phyloP scores from a whole-genome alignment of 2,113 vertebrate genomes.

The Tauraco erythrolophus region DNA sequence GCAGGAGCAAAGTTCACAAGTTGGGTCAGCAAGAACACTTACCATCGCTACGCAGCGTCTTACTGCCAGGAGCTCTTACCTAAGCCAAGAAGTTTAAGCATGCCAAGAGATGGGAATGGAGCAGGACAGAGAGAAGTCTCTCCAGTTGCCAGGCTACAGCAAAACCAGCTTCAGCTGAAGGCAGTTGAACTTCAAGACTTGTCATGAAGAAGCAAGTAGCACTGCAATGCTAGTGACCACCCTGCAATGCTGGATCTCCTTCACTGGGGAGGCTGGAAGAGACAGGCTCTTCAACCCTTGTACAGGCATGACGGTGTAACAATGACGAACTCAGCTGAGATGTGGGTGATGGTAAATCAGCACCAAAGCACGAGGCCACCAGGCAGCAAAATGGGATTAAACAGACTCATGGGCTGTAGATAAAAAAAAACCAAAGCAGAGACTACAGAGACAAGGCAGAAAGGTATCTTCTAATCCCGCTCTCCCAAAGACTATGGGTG shows the following conservation, averaged over 20 bases:
- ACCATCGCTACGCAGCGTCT: accelerated
- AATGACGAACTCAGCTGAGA: background rate
- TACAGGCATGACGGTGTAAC: background rate
- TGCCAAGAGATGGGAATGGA: background rate
- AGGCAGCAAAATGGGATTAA: background rate
- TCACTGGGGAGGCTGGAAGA: background rate
- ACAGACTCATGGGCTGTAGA: background rate
- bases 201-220: background rate
- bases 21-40: background rate
- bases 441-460: background rate
- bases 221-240: background rate
- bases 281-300: background rate
- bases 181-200: background rate
- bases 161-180: background rate
- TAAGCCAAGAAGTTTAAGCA: background rate
- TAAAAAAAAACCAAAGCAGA: too few relatives aligned
- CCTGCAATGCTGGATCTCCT: background rate
- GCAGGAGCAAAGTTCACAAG: background rate
- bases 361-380: background rate
- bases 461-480: background rate
- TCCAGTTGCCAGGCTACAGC: background rate
- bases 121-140: background rate
- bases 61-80: background rate
- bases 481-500: background rate
- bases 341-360: background rate